Base-by-base conservation (phyloP, 53 echinoderm and acorn worm species). In the Holothuria leucospilota region DNA sequence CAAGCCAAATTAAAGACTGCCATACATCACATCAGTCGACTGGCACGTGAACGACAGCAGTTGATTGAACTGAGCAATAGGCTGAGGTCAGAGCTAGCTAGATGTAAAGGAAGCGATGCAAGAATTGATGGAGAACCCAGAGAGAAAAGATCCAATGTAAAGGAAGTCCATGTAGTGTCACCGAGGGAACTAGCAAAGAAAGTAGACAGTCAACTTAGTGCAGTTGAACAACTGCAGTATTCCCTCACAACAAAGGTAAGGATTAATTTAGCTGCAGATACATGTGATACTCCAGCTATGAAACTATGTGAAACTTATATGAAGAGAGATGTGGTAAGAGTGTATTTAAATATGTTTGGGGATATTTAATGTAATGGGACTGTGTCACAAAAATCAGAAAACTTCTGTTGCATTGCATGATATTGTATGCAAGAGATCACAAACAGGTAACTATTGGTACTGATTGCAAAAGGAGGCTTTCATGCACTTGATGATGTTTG, bases 31-130 rank as follows among this genome's bases (percentile, higher is more conserved):
- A 96, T 96, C 84, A 88, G 91, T 24, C 91, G 89, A 20, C 90
- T 96, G 56, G 93, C 93, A 51, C 87, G 82, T 64, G 96, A 96
- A 71, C 89, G 94, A 9, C 96, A 96, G 66, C 91, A 96, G 62
- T 91, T 96, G 62, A 96, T 96, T 46, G 93, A 96, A 66, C 89
- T 96, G 64, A 93, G 96, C 62, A 96, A 96, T 83, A 70, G 90
- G 82, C 75, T 96, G 25, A 85, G 96, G 26, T 89, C 96, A 51
- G 96, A 96, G 74, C 82, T 96, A 0, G 91, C 91, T 74, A 84
- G 84, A 30, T 84, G 26, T 25, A 51, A 42, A 25, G 42, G 20
- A 16, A 25, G 20, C 41, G 42, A 64, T 46, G 25, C 26, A 8
- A 39, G 46, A 27, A 15, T 39, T 39, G 51, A 62, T 78, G 29